Evolutionary conservation across 1,140 invertebrate species (phyloP), one percentile per base, ranked within the genome.

Genomic region (Cylas formicarius): DNA sequence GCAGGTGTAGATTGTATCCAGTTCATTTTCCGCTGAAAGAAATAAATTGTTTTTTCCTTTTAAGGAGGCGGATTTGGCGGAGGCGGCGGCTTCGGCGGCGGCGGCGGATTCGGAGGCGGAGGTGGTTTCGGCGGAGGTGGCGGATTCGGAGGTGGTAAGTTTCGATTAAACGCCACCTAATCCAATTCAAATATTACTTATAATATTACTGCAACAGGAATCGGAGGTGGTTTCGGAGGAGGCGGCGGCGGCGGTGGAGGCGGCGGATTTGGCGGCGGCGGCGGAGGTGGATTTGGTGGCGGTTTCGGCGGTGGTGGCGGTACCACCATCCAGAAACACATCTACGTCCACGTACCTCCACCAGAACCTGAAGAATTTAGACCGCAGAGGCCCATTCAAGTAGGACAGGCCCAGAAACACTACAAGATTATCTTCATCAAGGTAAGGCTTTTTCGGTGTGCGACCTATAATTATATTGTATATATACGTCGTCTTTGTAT

Each of bases 341-440:
- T 89, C 9, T 88, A 89, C 67, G 84, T 90, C 1, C 86, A 90
- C 58, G 85, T 90, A 11, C 84, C 86, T 23, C 76, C 63, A 38
- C 70, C 67, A 72, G 78, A 72, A 69, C 73, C 74, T 39, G 71
- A 75, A 52, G 76, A 79, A 57, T 71, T 78, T 42, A 71, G 76
- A 7, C 77, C 82, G 5, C 78, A 76, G 58, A 77, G 76, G 69
- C 76, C 68, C 19, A 75, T 79, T 39, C 65, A 69, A 1, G 69
- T 63, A 51, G 71, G 67, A 55, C 69, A 58, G 19, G 84, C 86
- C 7, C 85, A 88, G 61, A 90, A 90, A 59, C 86, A 90, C 60
- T 90, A 89, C 75, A 89, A 89, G 66, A 89, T 90, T 54, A 84
- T 90, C 27, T 89, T 90, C 73, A 90, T 90, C 61, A 89, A 89